phyloP scores from a whole-genome alignment of 2,797 vertebrate genomes.

The Hippopotamyrus pictus region DNA sequence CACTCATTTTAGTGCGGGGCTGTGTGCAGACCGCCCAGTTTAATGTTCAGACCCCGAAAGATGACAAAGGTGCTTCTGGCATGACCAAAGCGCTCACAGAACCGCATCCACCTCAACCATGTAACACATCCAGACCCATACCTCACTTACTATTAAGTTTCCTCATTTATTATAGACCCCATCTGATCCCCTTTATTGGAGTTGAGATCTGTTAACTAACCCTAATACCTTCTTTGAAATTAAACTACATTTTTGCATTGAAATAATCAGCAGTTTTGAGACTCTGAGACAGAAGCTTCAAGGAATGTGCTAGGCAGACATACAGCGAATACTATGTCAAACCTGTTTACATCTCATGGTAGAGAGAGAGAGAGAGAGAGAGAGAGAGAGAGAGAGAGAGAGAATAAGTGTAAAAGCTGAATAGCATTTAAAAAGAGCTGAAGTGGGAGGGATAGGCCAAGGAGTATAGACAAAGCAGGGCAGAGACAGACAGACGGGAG shows the following conservation, averaged over 20 bases:
- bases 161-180: background rate
- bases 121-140: background rate
- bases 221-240: background rate
- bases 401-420: constrained; percentile 3
- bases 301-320: background rate
- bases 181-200: background rate
- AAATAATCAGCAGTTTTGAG: background rate
- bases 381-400: background rate
- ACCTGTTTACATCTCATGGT: background rate
- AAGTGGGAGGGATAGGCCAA: constrained; percentile 10
- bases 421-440: background rate
- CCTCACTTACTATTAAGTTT: background rate
- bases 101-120: background rate
- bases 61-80: background rate
- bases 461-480: background rate
- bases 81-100: background rate
- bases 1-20: background rate
- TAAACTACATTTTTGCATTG: background rate
- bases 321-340: background rate
- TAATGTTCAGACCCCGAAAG: background rate
- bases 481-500: constrained; percentile 8
- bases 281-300: background rate
- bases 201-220: background rate
- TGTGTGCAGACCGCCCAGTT: background rate
- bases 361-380: background rate